Percentiles rank a stretch among this genome's conserved stretches.
Conservation (phyloP, 2,113 vertebrate species). For the Nothoprocta perdicaria region DNA sequence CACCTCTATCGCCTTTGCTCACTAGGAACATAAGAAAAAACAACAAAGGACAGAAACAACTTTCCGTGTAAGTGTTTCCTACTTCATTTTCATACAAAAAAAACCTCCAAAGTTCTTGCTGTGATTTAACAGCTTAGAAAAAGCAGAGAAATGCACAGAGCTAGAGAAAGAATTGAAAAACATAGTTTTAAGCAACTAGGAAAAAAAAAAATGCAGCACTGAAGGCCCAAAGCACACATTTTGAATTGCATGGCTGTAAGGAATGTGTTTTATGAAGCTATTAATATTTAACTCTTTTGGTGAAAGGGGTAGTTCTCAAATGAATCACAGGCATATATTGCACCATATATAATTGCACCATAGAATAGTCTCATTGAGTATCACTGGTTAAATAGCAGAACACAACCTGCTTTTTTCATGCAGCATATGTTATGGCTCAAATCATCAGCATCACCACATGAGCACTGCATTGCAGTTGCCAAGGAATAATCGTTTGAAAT, state of each 20-base stretch:
- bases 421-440: conserved; percentile 40
- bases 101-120: background rate
- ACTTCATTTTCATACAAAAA: background rate
- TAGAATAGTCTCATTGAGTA: background rate
- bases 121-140: background rate
- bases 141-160: background rate
- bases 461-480: background rate
- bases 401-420: conserved; percentile 1
- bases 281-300: background rate
- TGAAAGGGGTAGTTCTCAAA: background rate
- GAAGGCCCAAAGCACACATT: background rate
- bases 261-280: background rate
- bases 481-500: conserved; percentile 49
- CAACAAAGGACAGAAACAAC: background rate
- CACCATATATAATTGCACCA: background rate
- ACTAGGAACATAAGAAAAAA: background rate
- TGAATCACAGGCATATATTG: background rate
- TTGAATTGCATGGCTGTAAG: background rate
- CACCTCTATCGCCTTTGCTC: background rate
- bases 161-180: background rate
- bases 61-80: background rate
- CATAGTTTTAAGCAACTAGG: background rate
- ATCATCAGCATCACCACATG: conserved; percentile 13
- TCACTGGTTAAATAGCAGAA: conserved; percentile 37
- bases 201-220: background rate